Conservation (phyloP, 2,888 invertebrate genomes). For the Strigamia crassipes region DNA sequence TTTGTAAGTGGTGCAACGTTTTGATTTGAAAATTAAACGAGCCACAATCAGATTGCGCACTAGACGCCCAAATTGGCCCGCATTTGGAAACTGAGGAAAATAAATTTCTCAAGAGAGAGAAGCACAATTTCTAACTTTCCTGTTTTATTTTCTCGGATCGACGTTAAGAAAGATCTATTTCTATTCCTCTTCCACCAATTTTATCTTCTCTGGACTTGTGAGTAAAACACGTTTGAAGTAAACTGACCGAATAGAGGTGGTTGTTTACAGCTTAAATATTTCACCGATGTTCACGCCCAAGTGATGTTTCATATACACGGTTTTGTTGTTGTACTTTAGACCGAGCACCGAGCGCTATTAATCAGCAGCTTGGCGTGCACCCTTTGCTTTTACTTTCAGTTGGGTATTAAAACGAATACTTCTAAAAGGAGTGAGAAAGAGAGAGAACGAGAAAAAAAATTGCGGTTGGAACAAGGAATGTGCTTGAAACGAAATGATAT, state of each 20-base stretch:
- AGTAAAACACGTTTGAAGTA: conserved; percentile 13
- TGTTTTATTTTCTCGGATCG: too few relatives aligned
- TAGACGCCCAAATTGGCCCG: background rate
- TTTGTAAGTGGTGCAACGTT: conserved; percentile 38
- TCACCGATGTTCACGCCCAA: conserved; percentile 42
- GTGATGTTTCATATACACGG: conserved; percentile 6
- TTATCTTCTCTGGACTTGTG: background rate
- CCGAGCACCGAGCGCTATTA: conserved; percentile 1
- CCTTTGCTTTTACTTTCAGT: conserved; percentile 2
- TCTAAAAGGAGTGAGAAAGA: background rate
- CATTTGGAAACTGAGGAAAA: background rate
- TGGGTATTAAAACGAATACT: conserved; percentile 1
- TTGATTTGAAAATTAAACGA: conserved; percentile 37
- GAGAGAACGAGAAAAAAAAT: background rate
- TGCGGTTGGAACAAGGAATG: background rate
- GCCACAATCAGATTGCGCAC: conserved; percentile 8
- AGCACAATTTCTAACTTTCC: too few relatives aligned
- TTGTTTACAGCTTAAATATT: conserved; percentile 29
- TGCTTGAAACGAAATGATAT: conserved; percentile 24
- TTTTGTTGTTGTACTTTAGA: background rate
- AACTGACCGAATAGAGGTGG: conserved; percentile 8
- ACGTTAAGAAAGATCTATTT: background rate
- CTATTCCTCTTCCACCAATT: background rate
- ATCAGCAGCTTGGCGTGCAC: background rate
- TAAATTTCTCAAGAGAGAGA: background rate